phyloP scores from a whole-genome alignment of 2,888 invertebrate species.

The Cremastinae sp. region DNA sequence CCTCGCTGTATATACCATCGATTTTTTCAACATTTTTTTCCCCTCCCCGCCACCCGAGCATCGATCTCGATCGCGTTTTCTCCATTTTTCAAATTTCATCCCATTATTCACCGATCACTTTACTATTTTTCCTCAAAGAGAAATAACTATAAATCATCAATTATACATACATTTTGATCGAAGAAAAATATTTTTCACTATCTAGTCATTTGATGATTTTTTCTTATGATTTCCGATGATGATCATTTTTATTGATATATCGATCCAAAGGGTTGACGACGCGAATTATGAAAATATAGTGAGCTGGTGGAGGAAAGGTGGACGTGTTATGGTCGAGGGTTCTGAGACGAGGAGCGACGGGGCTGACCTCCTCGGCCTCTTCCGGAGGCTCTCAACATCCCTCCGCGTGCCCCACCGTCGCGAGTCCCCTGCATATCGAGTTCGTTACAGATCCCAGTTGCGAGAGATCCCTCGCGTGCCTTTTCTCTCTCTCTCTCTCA shows the following conservation, averaged over 20 bases:
- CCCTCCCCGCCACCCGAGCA: not conserved
- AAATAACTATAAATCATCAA: not conserved
- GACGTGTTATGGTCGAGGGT: not conserved
- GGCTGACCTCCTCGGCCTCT: slow-evolving; percentile 64
- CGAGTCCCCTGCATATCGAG: slow-evolving; percentile 74
- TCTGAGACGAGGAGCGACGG: slow-evolving; percentile 62
- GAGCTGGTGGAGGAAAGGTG: too few relatives aligned
- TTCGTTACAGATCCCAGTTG: slow-evolving; percentile 78
- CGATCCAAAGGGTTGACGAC: too few relatives aligned
- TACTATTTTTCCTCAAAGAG: not conserved
- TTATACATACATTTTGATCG: not conserved
- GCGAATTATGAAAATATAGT: too few relatives aligned
- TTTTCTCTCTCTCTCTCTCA: slow-evolving; percentile 44
- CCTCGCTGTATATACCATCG: too few relatives aligned
- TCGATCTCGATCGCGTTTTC: not conserved
- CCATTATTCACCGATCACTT: not conserved
- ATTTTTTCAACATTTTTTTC: slow-evolving; percentile 39
- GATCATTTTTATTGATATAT: too few relatives aligned
- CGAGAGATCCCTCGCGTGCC: slow-evolving; percentile 71
- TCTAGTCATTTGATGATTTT: not conserved
- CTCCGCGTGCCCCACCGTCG: slow-evolving; percentile 56
- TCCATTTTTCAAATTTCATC: not conserved
- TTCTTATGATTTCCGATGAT: too few relatives aligned
- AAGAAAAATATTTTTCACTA: not conserved
- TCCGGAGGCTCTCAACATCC: slow-evolving; percentile 47